Conservation (phyloP, 2,113 vertebrate species). For the Eptatretus burgeri region DNA sequence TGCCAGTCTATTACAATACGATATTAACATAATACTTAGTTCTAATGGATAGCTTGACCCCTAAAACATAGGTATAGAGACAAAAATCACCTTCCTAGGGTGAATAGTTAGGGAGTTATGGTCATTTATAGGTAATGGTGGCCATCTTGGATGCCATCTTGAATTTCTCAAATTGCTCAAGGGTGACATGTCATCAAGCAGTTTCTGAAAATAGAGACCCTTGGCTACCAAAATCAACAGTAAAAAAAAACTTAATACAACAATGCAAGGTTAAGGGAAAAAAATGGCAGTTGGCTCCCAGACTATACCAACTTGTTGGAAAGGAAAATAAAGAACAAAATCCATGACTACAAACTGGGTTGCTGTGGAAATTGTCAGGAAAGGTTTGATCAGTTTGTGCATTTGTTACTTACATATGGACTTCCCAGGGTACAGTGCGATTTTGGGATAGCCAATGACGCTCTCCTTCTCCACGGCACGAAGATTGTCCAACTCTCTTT, state of each 20-base stretch:
- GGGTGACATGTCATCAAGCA: too few relatives aligned
- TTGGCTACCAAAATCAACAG: too few relatives aligned
- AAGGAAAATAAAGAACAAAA: background rate
- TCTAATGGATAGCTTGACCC: too few relatives aligned
- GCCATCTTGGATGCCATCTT: too few relatives aligned
- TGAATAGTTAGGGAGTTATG: too few relatives aligned
- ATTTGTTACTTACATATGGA: constrained; percentile 38
- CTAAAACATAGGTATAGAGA: too few relatives aligned
- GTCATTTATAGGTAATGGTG: background rate
- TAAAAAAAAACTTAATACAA: too few relatives aligned
- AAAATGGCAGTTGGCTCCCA: background rate
- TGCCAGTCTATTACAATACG: too few relatives aligned
- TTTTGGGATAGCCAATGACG: constrained; percentile 48
- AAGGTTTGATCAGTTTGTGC: background rate
- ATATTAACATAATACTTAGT: too few relatives aligned
- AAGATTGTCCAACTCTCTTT: constrained; percentile 72
- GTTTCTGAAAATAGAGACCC: too few relatives aligned
- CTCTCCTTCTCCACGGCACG: constrained; percentile 52
- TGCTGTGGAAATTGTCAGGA: background rate
- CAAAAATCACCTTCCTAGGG: too few relatives aligned
- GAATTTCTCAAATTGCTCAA: too few relatives aligned
- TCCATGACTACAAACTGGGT: background rate
- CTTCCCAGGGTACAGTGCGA: constrained; percentile 74
- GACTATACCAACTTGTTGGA: background rate
- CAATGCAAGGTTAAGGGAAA: background rate